Evolutionary conservation across 2,797 vertebrate genomes (phyloP).

Genomic region (Carapus acus): DNA sequence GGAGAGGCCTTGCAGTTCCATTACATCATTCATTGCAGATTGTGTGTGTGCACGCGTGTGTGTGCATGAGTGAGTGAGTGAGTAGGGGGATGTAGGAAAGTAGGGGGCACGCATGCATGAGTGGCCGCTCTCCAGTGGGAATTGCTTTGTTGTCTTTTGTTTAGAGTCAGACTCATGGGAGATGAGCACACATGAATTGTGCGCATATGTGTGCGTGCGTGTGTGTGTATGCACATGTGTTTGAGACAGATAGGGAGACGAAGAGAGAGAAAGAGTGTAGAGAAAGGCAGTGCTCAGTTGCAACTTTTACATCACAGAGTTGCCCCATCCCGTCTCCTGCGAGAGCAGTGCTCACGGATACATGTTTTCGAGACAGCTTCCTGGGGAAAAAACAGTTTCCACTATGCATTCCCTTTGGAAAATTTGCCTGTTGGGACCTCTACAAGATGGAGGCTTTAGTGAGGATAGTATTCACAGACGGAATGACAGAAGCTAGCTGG

Average conservation of each 20-base stretch:
- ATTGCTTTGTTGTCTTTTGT: conserved; percentile 66
- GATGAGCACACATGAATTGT: conserved; percentile 16
- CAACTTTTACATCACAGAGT: conserved; percentile 16
- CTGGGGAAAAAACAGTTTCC: conserved; percentile 23
- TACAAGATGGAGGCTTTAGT: conserved; percentile 38
- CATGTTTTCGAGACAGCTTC: conserved; percentile 39
- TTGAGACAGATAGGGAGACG: no score
- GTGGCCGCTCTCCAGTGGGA: conserved; percentile 56
- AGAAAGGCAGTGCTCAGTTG: conserved; percentile 7
- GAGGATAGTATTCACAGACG: conserved; percentile 42
- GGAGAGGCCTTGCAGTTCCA: conserved; percentile 57
- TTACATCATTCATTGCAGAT: conserved; percentile 60
- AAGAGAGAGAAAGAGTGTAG: no score
- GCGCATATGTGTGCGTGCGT: conserved; percentile 34
- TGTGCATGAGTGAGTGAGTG: not conserved
- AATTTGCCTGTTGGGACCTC: conserved; percentile 45
- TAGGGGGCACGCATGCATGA: conserved; percentile 21
- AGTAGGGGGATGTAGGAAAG: not conserved
- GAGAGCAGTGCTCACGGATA: conserved; percentile 9
- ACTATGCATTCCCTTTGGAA: conserved; percentile 38
- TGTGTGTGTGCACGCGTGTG: conserved; percentile 4
- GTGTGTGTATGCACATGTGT: conserved; percentile 5
- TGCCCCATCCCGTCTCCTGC: conserved; percentile 8
- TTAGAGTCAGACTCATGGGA: conserved; percentile 52
- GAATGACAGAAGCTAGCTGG: conserved; percentile 30